A percentile compares a stretch with the other conserved stretches of the same genome.
Evolutionary conservation across 23 tunicate species (phyloP).

Genomic region (Diplosoma virens): DNA sequence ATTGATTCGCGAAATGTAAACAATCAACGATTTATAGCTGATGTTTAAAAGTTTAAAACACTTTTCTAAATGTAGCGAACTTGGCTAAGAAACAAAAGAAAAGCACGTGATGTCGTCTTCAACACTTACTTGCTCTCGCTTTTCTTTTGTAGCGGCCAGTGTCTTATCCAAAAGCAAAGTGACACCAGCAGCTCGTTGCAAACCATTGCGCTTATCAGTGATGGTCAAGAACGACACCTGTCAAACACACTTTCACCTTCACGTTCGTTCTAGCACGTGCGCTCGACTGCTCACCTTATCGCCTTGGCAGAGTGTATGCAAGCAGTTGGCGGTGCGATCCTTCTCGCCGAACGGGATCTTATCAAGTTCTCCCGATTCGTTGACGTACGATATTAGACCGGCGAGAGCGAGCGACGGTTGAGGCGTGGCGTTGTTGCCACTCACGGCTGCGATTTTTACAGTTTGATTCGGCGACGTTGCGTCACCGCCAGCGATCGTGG

Average conservation of each 20-base stretch:
- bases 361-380: conserved; percentile 50
- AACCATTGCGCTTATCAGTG: conserved; percentile 91
- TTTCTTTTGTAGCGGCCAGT: conserved; percentile 50
- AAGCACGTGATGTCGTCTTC: too few species aligned
- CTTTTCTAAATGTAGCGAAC: too few species aligned
- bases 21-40: too few species aligned
- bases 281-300: conserved; percentile 49
- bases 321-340: conserved; percentile 93
- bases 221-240: conserved; percentile 92
- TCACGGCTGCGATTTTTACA: background rate
- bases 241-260: too few species aligned
- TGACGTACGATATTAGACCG: conserved; percentile 62
- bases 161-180: conserved; percentile 69
- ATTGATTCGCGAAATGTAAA: too few species aligned
- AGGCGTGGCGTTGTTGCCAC: conserved; percentile 13
- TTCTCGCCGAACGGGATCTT: conserved; percentile 88
- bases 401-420: conserved; percentile 87
- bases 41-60: too few species aligned
- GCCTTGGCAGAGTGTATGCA: conserved; percentile 86
- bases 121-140: conserved; percentile 69
- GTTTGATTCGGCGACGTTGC: conserved; percentile 72
- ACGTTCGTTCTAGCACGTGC: too few species aligned
- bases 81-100: too few species aligned
- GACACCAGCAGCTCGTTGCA: conserved; percentile 92
- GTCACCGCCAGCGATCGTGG: conserved; percentile 88